Evolutionary conservation across 92 coral and sea anemone genomes (phyloP).

Genomic region (Porites evermanni): DNA sequence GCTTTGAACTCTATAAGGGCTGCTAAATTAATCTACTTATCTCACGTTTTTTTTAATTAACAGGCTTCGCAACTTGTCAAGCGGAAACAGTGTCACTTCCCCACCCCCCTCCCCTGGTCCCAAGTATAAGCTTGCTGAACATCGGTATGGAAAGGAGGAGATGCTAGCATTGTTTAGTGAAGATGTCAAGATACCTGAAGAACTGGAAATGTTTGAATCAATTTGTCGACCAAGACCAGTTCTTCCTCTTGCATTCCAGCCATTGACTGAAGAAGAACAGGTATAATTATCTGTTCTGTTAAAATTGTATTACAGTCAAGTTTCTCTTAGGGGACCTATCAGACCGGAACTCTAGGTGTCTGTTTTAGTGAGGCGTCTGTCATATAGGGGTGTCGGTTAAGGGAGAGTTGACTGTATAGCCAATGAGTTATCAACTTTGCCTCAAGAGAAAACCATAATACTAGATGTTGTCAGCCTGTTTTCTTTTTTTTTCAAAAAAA

Average conservation of each 20-base stretch:
- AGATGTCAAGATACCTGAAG: slow-evolving; percentile 75
- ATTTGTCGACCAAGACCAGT: slow-evolving; percentile 70
- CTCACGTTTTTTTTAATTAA: background rate
- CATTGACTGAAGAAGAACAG: slow-evolving; percentile 97
- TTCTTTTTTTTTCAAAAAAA: no score
- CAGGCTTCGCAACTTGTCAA: slow-evolving; percentile 98
- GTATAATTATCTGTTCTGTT: slow-evolving; percentile 23
- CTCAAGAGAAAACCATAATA: no score
- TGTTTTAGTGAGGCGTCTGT: no score
- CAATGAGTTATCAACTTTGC: no score
- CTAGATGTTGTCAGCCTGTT: no score
- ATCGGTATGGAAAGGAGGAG: slow-evolving; percentile 98
- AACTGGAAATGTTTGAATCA: slow-evolving; percentile 76
- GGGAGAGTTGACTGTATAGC: no score
- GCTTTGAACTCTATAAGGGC: no score
- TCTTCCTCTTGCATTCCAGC: slow-evolving; percentile 85
- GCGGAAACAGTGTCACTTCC: slow-evolving; percentile 96
- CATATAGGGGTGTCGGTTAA: no score
- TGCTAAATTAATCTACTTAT: background rate
- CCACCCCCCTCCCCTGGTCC: slow-evolving; percentile 99
- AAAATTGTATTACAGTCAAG: no score
- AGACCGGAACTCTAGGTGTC: no score
- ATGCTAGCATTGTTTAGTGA: slow-evolving; percentile 95
- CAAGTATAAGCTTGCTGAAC: slow-evolving; percentile 93
- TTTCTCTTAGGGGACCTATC: no score